Evolutionary conservation across 2,113 vertebrate genomes (phyloP), one percentile per base, ranked within the genome.

Genomic region (Aythya baeri): DNA sequence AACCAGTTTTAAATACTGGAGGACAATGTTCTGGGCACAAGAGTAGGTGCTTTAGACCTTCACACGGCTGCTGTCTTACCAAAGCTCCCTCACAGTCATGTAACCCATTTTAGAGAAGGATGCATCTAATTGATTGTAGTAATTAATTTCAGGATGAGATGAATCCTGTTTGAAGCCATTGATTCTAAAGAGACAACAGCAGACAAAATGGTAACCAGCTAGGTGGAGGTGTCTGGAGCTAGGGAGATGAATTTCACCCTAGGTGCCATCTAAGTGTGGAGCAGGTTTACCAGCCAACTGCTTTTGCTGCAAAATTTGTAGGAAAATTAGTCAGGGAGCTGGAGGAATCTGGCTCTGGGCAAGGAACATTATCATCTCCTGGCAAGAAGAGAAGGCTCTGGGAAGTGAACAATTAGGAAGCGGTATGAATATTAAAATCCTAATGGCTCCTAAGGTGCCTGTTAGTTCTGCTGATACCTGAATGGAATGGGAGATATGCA

Each of bases 281-380:
- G 41, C 68, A 62, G 13, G 61, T 89, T 55, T 87, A 65, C 41
- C n/a, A 91, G 77, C 58, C 92, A 93, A 84, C 57, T 73, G 52
- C 26, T 90, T 93, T 86, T 84, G 38, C 73, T 80, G 55, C 66
- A 92, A 91, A 95, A 94, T 84, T 82, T 89, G 81, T 85, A 91
- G 85, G 89, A 86, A 93, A 95, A 96, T 95, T 89, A 92, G 81
- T 85, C 67, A 92, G 59, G 41, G 81, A 94, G 31, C 62, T 89
- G 78, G 78, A 95, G n/a, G 49, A 92, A 79, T 83, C 67, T 89
- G 31, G 87, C 89, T 93, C 4, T 38, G 84, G 91, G 93, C 50
- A 8, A 91, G 65, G 55, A 90, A 78, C 16, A 22, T 90, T 94
- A 92, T 83, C 83, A 70, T 78, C 66, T 93, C 49, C 91, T 92